A percentile compares a stretch with the other conserved stretches of the same genome.
Conservation (phyloP, 2,888 invertebrate species). For the Margaritifera margaritifera region DNA sequence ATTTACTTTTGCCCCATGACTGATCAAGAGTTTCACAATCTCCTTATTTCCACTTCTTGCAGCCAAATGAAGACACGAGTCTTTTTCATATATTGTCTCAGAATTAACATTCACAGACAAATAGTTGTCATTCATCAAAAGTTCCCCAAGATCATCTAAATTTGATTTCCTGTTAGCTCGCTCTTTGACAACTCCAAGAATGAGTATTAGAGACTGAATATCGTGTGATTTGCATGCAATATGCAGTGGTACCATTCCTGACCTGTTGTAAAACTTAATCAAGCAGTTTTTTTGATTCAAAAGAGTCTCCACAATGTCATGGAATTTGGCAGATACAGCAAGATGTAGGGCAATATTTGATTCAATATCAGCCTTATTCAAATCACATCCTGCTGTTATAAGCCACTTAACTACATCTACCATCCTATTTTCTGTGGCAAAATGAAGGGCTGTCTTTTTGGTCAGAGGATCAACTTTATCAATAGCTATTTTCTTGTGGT, state of each 20-base stretch:
- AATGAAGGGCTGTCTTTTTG: constrained; percentile 46
- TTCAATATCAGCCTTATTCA: constrained; percentile 33
- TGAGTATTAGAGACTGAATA: constrained; percentile 4
- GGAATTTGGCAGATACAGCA: constrained; percentile 31
- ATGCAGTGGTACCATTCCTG: constrained; percentile 37
- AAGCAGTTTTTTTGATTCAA: constrained; percentile 24
- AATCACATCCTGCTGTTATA: constrained; percentile 35
- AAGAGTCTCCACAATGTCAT: constrained; percentile 30
- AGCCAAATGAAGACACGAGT: constrained; percentile 38
- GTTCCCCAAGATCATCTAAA: constrained; percentile 3
- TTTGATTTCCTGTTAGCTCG: constrained; percentile 4
- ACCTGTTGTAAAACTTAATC: constrained; percentile 34
- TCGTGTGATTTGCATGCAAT: constrained; percentile 37
- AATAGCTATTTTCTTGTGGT: constrained; percentile 41
- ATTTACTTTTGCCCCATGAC: constrained; percentile 52
- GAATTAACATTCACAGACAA: constrained; percentile 30
- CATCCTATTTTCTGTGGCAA: constrained; percentile 40
- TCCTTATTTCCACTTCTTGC: constrained; percentile 36
- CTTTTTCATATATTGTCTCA: constrained; percentile 23
- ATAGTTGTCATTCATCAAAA: constrained; percentile 21
- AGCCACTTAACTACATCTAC: constrained; percentile 38
- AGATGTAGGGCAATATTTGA: constrained; percentile 46
- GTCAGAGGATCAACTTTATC: constrained; percentile 51
- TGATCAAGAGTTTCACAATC: constrained; percentile 43
- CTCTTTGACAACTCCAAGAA: constrained; percentile 20